phyloP scores from a whole-genome alignment of 2,797 vertebrate species.

The Ctenosaura bakeri region DNA sequence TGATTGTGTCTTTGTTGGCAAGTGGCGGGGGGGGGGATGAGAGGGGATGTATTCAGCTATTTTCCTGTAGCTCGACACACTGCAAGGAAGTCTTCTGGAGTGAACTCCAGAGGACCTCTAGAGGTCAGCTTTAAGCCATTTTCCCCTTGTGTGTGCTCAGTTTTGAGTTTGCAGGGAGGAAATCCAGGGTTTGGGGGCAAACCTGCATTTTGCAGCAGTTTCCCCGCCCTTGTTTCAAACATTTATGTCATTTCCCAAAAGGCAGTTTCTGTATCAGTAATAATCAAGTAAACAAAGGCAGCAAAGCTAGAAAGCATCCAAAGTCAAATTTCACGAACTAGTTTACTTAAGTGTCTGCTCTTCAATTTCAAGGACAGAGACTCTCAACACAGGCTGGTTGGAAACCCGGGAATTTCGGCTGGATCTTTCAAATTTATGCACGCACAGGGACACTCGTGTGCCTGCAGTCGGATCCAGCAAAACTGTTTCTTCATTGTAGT shows the following conservation, averaged over 20 bases:
- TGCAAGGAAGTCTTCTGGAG: no score
- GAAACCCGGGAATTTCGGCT: constrained; percentile 32
- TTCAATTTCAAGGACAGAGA: constrained; percentile 33
- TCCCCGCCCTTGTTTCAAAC: no score
- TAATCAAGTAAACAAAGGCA: background rate
- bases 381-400: background rate
- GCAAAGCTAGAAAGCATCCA: background rate
- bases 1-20: no score
- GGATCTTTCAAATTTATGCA: constrained; percentile 14
- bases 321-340: background rate
- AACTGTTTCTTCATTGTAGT: background rate
- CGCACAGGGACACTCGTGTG: constrained; percentile 21
- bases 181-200: no score
- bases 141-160: no score
- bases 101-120: no score
- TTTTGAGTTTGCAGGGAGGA: no score
- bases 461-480: constrained; percentile 46
- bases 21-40: no score
- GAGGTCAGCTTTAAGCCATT: no score
- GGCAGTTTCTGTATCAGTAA: background rate
- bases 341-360: constrained; percentile 31
- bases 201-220: no score
- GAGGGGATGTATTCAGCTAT: no score
- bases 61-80: no score
- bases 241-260: background rate